A percentile compares a stretch with the other conserved stretches of the same genome.
These are phyloP conservation scores for Temnothorax unifasciatus DNA, from an alignment of 2,888 invertebrate species.

Conservation along the genomic window DNA sequence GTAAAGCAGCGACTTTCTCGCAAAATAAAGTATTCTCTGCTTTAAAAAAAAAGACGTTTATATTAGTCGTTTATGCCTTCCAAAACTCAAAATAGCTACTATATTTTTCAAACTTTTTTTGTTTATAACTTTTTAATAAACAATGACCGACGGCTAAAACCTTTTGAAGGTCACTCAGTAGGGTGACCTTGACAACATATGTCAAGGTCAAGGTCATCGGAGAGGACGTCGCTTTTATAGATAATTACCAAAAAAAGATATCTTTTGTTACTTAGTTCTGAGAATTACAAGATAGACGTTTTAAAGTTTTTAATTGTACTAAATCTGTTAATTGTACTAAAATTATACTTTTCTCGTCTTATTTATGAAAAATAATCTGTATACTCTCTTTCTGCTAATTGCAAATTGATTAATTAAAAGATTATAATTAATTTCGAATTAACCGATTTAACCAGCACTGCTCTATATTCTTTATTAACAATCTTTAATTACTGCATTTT, in stretches of 20 bases:
- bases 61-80: too few species aligned
- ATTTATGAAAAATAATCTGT: not conserved
- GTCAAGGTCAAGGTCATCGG: too few species aligned
- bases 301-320: not conserved
- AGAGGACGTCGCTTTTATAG: too few species aligned
- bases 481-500: not conserved
- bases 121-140: too few species aligned
- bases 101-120: too few species aligned
- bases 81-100: too few species aligned
- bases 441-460: not conserved
- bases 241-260: not conserved
- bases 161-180: too few species aligned
- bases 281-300: not conserved
- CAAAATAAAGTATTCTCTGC: too few species aligned
- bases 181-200: too few species aligned
- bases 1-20: too few species aligned
- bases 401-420: slow-evolving; percentile 2
- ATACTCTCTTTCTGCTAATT: not conserved
- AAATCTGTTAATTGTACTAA: not conserved
- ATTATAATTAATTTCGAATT: not conserved
- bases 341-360: not conserved
- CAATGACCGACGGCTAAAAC: too few species aligned
- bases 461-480: not conserved
- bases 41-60: too few species aligned
- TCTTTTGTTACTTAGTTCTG: not conserved